Evolutionary conservation across 92 coral and sea anemone genomes (phyloP).

Genomic region (Scolanthus callimorphus): DNA sequence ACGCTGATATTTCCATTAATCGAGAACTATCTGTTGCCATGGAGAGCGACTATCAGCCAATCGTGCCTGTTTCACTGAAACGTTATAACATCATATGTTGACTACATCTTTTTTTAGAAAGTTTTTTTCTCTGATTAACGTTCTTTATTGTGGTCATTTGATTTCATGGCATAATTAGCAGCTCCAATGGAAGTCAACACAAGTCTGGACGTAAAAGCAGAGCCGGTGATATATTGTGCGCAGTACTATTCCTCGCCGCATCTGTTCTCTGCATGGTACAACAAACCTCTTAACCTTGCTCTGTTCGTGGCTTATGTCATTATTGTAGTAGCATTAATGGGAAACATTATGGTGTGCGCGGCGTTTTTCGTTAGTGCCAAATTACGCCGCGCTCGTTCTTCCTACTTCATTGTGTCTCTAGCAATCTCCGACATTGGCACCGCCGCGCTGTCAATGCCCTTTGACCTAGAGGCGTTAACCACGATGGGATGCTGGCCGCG

Average conservation of each 20-base stretch:
- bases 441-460: constrained; percentile 56
- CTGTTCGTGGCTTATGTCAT: constrained; percentile 7
- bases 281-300: background rate
- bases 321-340: constrained; percentile 64
- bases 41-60: too few species aligned
- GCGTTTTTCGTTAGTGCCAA: constrained; percentile 47
- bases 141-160: too few species aligned
- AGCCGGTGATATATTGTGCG: too few species aligned
- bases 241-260: background rate
- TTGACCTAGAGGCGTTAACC: constrained; percentile 50
- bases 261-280: constrained; percentile 15
- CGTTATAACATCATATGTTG: too few species aligned
- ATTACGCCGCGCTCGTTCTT: constrained; percentile 52
- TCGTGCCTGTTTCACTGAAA: too few species aligned
- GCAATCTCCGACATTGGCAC: constrained; percentile 81
- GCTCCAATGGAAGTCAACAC: too few species aligned
- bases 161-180: too few species aligned
- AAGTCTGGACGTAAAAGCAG: too few species aligned
- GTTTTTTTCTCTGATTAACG: too few species aligned
- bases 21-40: too few species aligned
- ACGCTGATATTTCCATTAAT: too few species aligned
- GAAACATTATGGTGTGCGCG: constrained; percentile 57
- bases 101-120: too few species aligned
- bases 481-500: constrained; percentile 39
- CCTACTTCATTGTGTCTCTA: constrained; percentile 68